Percentiles rank a stretch among this genome's conserved stretches.
Evolutionary conservation across 2,888 invertebrate genomes (phyloP).

Genomic region (Anagyrus pseudococci): DNA sequence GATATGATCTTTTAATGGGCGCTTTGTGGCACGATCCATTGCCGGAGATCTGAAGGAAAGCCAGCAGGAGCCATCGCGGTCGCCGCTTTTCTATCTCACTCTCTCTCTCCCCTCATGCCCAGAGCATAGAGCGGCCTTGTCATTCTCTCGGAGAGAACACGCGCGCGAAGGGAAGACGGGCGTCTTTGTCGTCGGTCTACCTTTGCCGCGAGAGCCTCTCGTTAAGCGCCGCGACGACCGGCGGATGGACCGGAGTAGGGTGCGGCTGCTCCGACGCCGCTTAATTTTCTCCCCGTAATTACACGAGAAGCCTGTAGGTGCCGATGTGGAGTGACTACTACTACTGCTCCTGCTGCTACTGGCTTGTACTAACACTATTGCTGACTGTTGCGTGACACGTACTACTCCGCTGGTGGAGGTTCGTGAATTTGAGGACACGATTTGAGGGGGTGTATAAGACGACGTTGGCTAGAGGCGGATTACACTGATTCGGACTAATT

Average conservation of each 20-base stretch:
- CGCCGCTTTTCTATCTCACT: slow-evolving; percentile 34
- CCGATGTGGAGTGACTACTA: slow-evolving; percentile 29
- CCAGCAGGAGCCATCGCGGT: slow-evolving; percentile 41
- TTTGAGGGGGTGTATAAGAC: not conserved
- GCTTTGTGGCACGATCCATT: slow-evolving; percentile 61
- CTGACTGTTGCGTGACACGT: too few species aligned
- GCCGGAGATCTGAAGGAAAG: slow-evolving; percentile 56
- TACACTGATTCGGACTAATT: too few species aligned
- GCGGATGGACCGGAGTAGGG: slow-evolving; percentile 46
- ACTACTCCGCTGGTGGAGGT: not conserved
- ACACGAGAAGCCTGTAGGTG: slow-evolving; percentile 52
- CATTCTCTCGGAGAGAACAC: slow-evolving; percentile 18
- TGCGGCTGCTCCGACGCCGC: slow-evolving; percentile 55
- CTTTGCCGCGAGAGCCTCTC: slow-evolving; percentile 31
- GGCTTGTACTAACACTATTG: too few species aligned
- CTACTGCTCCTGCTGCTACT: slow-evolving; percentile 9
- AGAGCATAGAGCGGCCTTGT: too few species aligned
- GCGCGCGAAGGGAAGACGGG: slow-evolving; percentile 29
- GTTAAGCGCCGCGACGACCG: slow-evolving; percentile 41
- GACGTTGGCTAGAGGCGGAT: too few species aligned
- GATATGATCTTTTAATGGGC: slow-evolving; percentile 62
- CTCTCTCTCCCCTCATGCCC: slow-evolving; percentile 40
- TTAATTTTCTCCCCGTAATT: slow-evolving; percentile 64
- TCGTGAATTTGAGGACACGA: not conserved
- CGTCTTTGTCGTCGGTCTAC: slow-evolving; percentile 43